Evolutionary conservation across 2,888 invertebrate species (phyloP).

Genomic region (Phrixothrix hirtus): DNA sequence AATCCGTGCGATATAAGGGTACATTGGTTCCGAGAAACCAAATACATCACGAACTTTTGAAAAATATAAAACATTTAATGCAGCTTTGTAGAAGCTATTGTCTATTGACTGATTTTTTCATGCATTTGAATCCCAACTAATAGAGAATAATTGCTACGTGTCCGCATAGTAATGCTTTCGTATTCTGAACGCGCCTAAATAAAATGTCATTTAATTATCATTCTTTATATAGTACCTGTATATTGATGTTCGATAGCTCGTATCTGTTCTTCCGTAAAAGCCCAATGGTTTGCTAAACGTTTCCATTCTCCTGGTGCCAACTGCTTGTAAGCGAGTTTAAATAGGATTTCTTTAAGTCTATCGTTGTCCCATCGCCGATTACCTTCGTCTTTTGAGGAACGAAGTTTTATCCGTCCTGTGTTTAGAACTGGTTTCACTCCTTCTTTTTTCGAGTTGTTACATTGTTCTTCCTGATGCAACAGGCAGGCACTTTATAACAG

Average conservation of each 20-base stretch:
- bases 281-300: slow-evolving; percentile 67
- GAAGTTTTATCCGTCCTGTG: slow-evolving; percentile 42
- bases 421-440: slow-evolving; percentile 46
- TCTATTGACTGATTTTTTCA: too few species aligned
- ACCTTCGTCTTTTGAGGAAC: slow-evolving; percentile 41
- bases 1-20: too few species aligned
- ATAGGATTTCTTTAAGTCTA: slow-evolving; percentile 57
- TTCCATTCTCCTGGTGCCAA: slow-evolving; percentile 68
- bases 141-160: too few species aligned
- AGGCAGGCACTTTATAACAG: slow-evolving; percentile 32
- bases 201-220: too few species aligned
- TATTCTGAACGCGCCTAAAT: too few species aligned
- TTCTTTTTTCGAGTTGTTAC: slow-evolving; percentile 33
- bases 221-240: too few species aligned
- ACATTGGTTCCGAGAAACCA: too few species aligned
- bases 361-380: slow-evolving; percentile 48
- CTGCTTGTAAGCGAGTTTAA: slow-evolving; percentile 64
- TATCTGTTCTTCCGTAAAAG: slow-evolving; percentile 70
- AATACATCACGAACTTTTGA: too few species aligned
- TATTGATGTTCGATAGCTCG: slow-evolving; percentile 72
- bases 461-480: slow-evolving; percentile 44
- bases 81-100: too few species aligned
- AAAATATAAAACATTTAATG: too few species aligned
- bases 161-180: too few species aligned
- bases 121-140: too few species aligned